Percentiles rank a stretch among this genome's conserved stretches.
Conservation (phyloP, 2,888 invertebrate genomes). For the Diabrotica balteata region DNA sequence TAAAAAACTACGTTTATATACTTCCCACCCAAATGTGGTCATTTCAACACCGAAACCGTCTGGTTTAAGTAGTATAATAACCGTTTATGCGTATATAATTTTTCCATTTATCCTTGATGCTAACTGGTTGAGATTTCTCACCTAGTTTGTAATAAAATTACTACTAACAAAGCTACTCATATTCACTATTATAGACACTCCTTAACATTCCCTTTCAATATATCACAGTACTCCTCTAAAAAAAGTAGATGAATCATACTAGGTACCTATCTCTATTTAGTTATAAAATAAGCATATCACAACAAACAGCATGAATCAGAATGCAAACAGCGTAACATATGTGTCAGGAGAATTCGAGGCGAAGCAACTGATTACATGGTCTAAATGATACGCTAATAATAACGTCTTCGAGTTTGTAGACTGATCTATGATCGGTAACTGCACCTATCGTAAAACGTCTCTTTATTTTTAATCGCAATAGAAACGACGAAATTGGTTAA, state of each 20-base stretch:
- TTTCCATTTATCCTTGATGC: no score
- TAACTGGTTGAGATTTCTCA: no score
- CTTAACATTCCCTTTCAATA: not conserved
- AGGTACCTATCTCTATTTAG: not conserved
- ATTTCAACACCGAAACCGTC: no score
- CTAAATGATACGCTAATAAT: constrained; percentile 16
- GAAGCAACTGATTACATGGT: constrained; percentile 17
- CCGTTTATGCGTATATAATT: no score
- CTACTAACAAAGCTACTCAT: no score
- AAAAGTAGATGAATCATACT: not conserved
- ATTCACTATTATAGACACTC: not conserved
- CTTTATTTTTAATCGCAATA: not conserved
- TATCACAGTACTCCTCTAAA: not conserved
- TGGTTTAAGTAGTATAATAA: no score
- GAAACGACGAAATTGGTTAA: not conserved
- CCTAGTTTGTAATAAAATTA: no score
- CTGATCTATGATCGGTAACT: constrained; percentile 1
- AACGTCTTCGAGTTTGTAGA: constrained; percentile 1
- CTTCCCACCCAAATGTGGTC: no score
- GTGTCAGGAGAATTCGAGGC: constrained; percentile 18
- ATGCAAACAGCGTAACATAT: constrained; percentile 15
- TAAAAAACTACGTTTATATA: no score
- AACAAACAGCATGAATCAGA: not conserved
- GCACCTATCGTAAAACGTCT: not conserved
- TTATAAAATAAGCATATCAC: constrained; percentile 1